These are phyloP conservation scores for Rousettus madagascariensis DNA, from an alignment of 2,797 vertebrate species.

Conservation along the genomic window DNA sequence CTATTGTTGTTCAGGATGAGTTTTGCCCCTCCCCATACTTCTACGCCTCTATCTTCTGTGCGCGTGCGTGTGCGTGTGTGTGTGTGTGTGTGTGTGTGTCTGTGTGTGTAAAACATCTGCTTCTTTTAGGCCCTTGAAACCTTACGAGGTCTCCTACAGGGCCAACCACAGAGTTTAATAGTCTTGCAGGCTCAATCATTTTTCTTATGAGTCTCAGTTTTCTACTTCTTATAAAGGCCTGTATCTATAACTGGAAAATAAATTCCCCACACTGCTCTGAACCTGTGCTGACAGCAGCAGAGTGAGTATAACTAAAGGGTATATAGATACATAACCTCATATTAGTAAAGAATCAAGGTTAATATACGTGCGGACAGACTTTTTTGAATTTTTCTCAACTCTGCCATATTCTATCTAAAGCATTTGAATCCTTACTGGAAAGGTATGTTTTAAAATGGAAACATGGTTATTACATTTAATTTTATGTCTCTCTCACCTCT, in stretches of 20 bases:
- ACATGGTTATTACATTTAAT: constrained; percentile 73
- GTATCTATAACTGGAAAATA: neutral
- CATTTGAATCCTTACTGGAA: constrained; percentile 27
- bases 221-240: neutral
- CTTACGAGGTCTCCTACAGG: neutral
- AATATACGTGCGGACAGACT: constrained; percentile 41
- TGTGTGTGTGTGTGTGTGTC: neutral
- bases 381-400: constrained; percentile 29
- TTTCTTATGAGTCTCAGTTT: neutral
- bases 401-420: constrained; percentile 34
- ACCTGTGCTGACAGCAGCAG: constrained; percentile 48
- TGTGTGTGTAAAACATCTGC: neutral
- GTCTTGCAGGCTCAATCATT: neutral
- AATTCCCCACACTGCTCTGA: neutral
- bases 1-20: neutral
- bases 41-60: no score
- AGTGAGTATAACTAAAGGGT: constrained; percentile 64
- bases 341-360: constrained; percentile 60
- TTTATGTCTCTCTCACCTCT: constrained; percentile 67
- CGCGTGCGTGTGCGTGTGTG: neutral
- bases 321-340: constrained; percentile 25
- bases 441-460: constrained; percentile 73
- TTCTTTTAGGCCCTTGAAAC: neutral
- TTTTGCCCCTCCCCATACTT: neutral
- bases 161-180: neutral